phyloP scores from a whole-genome alignment of 2,113 vertebrate species.

The Paramormyrops kingsleyae region DNA sequence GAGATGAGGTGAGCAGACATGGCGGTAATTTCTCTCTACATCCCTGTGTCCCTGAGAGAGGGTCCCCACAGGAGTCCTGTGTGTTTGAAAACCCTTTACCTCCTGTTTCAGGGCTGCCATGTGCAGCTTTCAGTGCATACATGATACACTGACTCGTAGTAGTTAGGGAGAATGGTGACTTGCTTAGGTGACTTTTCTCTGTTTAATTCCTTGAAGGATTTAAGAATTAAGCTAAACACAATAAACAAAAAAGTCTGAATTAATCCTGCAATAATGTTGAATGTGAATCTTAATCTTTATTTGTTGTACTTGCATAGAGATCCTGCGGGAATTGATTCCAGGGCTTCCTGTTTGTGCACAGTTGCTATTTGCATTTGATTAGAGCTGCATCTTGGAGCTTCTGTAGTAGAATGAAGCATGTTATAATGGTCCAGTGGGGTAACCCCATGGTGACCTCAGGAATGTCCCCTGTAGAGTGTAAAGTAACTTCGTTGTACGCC shows the following conservation, averaged over 20 bases:
- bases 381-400: background rate
- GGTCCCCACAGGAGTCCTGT: background rate
- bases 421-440: background rate
- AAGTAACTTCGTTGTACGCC: background rate
- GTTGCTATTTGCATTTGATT: background rate
- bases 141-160: background rate
- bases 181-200: background rate
- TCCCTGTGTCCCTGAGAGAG: background rate
- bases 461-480: background rate
- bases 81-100: background rate
- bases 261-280: background rate
- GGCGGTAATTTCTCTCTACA: background rate
- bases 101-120: background rate
- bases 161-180: background rate
- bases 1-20: constrained; percentile 56
- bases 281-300: background rate
- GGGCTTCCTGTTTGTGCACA: background rate
- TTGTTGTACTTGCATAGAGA: background rate
- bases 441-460: background rate
- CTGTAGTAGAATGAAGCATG: background rate
- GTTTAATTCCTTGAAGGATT: background rate
- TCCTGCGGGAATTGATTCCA: background rate
- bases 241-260: background rate
- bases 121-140: background rate
- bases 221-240: background rate